phyloP scores from a whole-genome alignment of 2,797 vertebrate genomes.

The Platyrinchus mystaceus region DNA sequence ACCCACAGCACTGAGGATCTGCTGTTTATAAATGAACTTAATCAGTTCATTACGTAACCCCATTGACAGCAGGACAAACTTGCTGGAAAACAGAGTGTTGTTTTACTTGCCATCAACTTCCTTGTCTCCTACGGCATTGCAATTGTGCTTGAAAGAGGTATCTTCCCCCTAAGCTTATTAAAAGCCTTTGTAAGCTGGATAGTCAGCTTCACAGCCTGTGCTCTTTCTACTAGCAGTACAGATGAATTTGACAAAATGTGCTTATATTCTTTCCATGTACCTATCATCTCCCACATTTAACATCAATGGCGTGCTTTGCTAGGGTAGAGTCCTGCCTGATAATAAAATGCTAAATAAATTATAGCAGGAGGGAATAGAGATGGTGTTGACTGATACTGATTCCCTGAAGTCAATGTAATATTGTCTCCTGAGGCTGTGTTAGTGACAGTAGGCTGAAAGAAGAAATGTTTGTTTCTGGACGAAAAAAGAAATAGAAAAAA shows the following conservation, averaged over 20 bases:
- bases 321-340: neutral
- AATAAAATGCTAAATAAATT: constrained; percentile 39
- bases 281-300: neutral
- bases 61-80: neutral
- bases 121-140: neutral
- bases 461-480: constrained; percentile 6
- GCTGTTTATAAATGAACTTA: neutral
- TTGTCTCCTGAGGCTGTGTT: neutral
- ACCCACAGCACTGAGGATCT: neutral
- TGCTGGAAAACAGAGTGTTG: neutral
- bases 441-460: constrained; percentile 5
- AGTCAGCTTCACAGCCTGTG: neutral
- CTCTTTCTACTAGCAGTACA: neutral
- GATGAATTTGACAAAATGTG: neutral
- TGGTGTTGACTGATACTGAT: constrained; percentile 17
- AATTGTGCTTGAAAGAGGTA: neutral
- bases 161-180: neutral
- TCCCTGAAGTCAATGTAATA: neutral
- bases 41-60: neutral
- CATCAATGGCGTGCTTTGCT: neutral
- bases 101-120: neutral
- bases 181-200: neutral
- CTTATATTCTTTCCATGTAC: neutral
- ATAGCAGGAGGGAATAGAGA: neutral
- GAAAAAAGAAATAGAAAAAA: neutral